Evolutionary conservation across 2,888 invertebrate genomes (phyloP), one percentile per base, ranked within the genome.

Genomic region (Orgyia antiqua): DNA sequence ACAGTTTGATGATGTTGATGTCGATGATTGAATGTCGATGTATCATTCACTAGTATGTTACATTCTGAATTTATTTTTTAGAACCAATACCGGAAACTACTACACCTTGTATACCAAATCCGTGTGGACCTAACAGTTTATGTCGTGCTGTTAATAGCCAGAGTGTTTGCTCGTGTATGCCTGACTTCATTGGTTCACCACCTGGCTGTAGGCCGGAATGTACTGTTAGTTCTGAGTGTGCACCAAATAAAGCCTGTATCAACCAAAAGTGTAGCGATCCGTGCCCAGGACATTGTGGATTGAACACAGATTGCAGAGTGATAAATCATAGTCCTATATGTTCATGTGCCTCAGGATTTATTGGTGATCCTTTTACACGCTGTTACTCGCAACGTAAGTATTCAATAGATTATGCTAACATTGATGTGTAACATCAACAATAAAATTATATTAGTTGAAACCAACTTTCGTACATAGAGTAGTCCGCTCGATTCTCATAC

Each of bases 251-350:
- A 58, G 92, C 94, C 2, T 95, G 95, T 57, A 77, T 93, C 7
- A 90, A 92, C 57, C 90, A 91, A 48, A 93, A 93, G 75, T 96
- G 96, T 65, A 65, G 80, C 12, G 89, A 94, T 68, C 95, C 95
- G 19, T 95, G 95, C 47, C 89, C 89, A 17, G 90, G 89, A 35
- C 89, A 89, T 29, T 93, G 93, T 55, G 93, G 92, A 23, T 77
- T 80, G 58, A 90, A 91, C 53, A 86, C 92, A 3, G 79, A 88
- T 20, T 95, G 95, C 59, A 89, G 89, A 63, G 93, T 93, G 2
- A 89, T 92, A 36, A 92, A 93, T 63, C 94, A 94, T 60, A 93
- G 91, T 63, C 94, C 94, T 2, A 90, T 93, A 53, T 95, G 95
- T 67, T 89, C 89, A 29, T 94, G 94, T 62, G 84, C 79, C 12